Base-by-base conservation (phyloP, 2,797 vertebrate genomes). In the Amphiprion clarkii region DNA sequence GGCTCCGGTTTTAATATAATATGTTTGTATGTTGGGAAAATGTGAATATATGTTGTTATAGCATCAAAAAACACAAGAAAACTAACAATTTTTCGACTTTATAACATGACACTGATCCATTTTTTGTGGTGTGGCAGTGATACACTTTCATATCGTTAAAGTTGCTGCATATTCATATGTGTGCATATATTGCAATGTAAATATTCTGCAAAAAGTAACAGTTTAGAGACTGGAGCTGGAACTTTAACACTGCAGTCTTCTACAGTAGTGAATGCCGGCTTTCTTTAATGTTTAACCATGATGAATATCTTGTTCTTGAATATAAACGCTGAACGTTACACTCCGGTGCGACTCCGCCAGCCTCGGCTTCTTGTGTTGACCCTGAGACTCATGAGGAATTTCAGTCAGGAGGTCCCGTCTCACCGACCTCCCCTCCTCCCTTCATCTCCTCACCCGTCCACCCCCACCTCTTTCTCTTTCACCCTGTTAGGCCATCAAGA, bases 341-440 rank as follows among this genome's bases (percentile, higher is more conserved):
- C 87, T 42, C 36, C 13, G 51, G 76, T 88, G 91, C 16, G 19
- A 85, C 29, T 52, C 52, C 3, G 9, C 56, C 4, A n/a, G 67
- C 42, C 23, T 44, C 5, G 60, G 56, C 49, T 51, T 42, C 73
- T 60, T 77, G 52, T 93, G 89, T 93, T 94, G 89, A 94, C 82
- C 89, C 77, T 92, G 80, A 89, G 78, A 86, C 66, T 69, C 85
- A 85, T 93, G 92, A 93, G 93, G 91, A 93, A 93, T 94, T 91
- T 82, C 71, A 74, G 71, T 78, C 71, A 56, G 55, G 53, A 67
- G 77, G 57, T 78, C 57, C 25, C 5, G 7, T 69, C 74, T 66
- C 81, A 44, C 54, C 42, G 8, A 58, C 70, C 64, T 13, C 25
- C 42, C 25, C 56, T 55, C 59, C 67, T 69, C 60, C 69, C 74